Base-by-base conservation (phyloP, 2,888 invertebrate species). In the Drosophila monieri region DNA sequence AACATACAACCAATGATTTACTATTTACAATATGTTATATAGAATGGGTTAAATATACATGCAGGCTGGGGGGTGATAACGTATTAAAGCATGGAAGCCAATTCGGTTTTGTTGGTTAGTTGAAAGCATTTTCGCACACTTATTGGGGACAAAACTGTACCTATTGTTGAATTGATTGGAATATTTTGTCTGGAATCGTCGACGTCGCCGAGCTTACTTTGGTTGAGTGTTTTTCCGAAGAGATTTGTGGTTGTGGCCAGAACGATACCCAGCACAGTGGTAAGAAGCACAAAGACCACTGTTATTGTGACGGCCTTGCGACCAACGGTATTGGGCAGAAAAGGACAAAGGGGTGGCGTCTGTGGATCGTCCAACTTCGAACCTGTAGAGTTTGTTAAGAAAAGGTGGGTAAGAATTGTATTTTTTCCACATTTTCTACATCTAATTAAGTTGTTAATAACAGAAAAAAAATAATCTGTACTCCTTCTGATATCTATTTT, bases 161-260 rank as follows among this genome's bases (percentile, higher is more conserved):
- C 92, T 91, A 92, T 92, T 74, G 90, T 90, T 85, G 92, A 91
- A 86, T 89, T 88, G 78, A 92, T 91, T 88, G 92, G 92, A 84
- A 90, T 90, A 89, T 91, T 90, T 83, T 85, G 88, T 88, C 90
- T 84, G 76, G 88, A 90, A 80, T 91, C 90, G 78, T 92, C 92
- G 77, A 89, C 91, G 85, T 91, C 90, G 83, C 89, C 90, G 78
- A 84, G 71, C 90, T 90, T 90, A 90, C 90, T 90, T 90, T 88
- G 90, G 67, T 69, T 76, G 35, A 74, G 27, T 48, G 77, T 56
- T 60, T 85, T 83, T 51, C 72, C 80, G 68, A 89, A 85, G 14
- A 88, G 43, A 53, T 72, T 76, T 37, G 70, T 85, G n/a, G 83
- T 74, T 6, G 80, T 76, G 21, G 78, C 84, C 64, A 90, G 57